Evolutionary conservation across 2,113 vertebrate genomes (phyloP).

Genomic region (Coreoperca whiteheadi): DNA sequence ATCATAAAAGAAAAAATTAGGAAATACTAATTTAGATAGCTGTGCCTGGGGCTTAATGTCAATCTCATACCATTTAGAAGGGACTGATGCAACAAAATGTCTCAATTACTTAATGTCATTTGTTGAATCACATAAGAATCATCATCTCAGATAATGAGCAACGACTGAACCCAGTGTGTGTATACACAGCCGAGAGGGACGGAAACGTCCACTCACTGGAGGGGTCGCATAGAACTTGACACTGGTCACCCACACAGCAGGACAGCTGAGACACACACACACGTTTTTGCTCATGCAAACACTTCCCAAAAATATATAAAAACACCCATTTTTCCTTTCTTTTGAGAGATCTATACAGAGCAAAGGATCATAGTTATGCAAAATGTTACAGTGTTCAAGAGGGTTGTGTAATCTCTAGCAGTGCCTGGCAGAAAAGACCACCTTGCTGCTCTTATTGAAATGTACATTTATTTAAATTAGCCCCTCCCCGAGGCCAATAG

Average conservation of each 20-base stretch:
- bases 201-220: slow-evolving; percentile 28
- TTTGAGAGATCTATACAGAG: background rate
- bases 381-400: background rate
- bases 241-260: background rate
- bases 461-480: slow-evolving; percentile 25
- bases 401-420: slow-evolving; percentile 12
- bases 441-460: background rate
- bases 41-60: background rate
- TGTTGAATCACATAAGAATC: background rate
- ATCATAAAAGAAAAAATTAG: background rate
- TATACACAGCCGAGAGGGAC: background rate
- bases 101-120: too few relatives aligned
- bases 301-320: background rate
- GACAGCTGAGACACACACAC: slow-evolving; percentile 18
- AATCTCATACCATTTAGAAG: background rate
- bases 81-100: background rate
- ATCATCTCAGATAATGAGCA: background rate
- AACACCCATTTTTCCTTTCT: background rate
- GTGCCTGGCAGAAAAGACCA: background rate
- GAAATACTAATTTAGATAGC: background rate
- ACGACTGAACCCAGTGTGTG: background rate
- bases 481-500: slow-evolving; percentile 16
- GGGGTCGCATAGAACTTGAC: background rate
- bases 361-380: background rate
- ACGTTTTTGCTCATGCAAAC: background rate